Evolutionary conservation across 2,888 invertebrate genomes (phyloP).

Genomic region (Tetranychus piercei): DNA sequence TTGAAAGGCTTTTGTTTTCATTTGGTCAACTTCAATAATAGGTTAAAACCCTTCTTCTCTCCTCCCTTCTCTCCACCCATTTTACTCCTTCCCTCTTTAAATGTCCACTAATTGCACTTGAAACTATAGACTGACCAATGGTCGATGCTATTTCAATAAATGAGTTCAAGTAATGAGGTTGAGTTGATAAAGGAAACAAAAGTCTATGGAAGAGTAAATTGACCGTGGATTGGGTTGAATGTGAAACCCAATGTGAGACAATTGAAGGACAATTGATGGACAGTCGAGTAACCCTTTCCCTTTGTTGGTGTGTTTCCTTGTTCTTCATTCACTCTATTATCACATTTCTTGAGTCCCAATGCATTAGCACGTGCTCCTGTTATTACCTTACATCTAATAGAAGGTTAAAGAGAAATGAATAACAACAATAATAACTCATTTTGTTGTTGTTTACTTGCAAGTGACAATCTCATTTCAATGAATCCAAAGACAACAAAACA

Average conservation of each 20-base stretch:
- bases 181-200: not conserved
- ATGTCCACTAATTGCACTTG: slow-evolving; percentile 3
- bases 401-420: too few species aligned
- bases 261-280: not conserved
- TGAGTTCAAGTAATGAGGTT: not conserved
- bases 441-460: too few species aligned
- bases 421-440: too few species aligned
- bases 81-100: not conserved
- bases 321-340: not conserved
- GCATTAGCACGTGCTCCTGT: too few species aligned
- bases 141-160: not conserved
- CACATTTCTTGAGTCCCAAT: not conserved
- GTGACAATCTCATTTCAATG: too few species aligned
- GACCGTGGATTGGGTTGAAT: not conserved
- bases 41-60: not conserved
- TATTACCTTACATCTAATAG: too few species aligned
- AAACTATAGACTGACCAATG: slow-evolving; percentile 1
- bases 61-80: not conserved
- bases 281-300: not conserved
- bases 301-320: not conserved
- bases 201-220: not conserved
- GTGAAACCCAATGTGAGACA: not conserved
- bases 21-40: not conserved
- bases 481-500: too few species aligned
- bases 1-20: not conserved